phyloP scores from a whole-genome alignment of 2,113 vertebrate genomes.

The Ceratotherium simum region DNA sequence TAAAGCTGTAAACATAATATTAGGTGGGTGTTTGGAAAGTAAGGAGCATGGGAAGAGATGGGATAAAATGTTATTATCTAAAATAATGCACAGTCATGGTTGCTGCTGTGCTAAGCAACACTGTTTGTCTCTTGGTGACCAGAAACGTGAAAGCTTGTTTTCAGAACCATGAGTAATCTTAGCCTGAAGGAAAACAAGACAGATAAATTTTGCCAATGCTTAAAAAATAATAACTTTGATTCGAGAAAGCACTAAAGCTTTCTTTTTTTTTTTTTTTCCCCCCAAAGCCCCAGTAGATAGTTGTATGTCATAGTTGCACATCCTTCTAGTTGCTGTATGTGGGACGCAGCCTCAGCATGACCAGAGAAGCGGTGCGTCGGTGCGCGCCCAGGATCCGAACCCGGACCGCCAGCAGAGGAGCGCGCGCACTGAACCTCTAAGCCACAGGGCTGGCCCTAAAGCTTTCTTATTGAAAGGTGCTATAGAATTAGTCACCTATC shows the following conservation, averaged over 20 bases:
- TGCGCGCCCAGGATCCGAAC: too few relatives aligned
- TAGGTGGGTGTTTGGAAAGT: neutral
- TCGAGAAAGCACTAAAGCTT: conserved; percentile 42
- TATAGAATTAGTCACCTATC: neutral
- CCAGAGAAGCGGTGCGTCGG: too few relatives aligned
- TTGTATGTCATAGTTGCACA: too few relatives aligned
- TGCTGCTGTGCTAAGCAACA: conserved; percentile 62
- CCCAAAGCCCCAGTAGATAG: too few relatives aligned
- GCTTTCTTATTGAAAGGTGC: conserved; percentile 42
- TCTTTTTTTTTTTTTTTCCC: too few relatives aligned
- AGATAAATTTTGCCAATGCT: conserved; percentile 29
- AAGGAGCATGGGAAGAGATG: neutral
- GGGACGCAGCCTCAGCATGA: too few relatives aligned
- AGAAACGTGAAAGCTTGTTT: conserved; percentile 3
- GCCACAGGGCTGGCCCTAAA: too few relatives aligned
- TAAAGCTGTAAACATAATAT: neutral
- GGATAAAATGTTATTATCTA: neutral
- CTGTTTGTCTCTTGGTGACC: conserved; percentile 58
- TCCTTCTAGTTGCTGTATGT: too few relatives aligned
- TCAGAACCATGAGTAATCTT: conserved; percentile 18
- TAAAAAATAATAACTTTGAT: conserved; percentile 26
- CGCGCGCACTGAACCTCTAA: too few relatives aligned
- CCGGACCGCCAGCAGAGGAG: too few relatives aligned
- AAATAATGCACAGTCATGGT: conserved; percentile 52
- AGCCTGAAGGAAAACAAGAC: conserved; percentile 57